phyloP scores from a whole-genome alignment of 2,113 vertebrate genomes.

The Trogon surrucura region DNA sequence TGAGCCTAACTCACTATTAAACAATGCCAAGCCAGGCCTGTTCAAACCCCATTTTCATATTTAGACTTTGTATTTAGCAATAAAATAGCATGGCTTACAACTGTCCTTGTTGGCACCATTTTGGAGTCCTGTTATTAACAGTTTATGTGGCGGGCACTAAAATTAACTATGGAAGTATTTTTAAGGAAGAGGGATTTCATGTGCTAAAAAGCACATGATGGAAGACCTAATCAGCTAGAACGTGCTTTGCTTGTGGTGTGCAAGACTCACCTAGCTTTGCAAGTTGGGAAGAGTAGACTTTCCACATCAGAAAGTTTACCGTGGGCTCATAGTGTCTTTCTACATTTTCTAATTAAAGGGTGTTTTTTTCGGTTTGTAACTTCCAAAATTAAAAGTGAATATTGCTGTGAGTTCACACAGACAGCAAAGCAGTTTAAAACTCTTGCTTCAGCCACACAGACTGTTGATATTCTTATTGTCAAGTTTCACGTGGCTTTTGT shows the following conservation, averaged over 20 bases:
- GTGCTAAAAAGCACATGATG: not conserved
- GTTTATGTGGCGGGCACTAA: not conserved
- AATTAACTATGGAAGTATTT: not conserved
- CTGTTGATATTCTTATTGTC: not conserved
- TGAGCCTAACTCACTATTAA: not conserved
- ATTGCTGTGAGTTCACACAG: not conserved
- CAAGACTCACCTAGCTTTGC: not conserved
- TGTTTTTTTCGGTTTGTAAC: not conserved
- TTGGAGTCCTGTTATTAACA: not conserved
- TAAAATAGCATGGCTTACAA: not conserved
- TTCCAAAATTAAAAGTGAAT: not conserved
- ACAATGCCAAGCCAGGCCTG: not conserved
- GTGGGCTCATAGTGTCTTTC: not conserved
- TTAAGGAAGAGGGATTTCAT: not conserved
- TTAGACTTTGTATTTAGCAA: not conserved
- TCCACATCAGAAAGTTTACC: not conserved
- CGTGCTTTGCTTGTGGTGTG: not conserved
- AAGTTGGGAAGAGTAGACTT: not conserved
- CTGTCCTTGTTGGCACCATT: not conserved
- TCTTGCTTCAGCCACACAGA: not conserved
- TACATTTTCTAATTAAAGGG: not conserved
- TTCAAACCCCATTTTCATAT: not conserved
- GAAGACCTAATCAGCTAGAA: not conserved
- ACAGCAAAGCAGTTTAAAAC: not conserved
- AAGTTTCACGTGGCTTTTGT: constrained; percentile 7